Evolutionary conservation across 2,797 vertebrate species (phyloP).

Genomic region (Pteropus rufus): DNA sequence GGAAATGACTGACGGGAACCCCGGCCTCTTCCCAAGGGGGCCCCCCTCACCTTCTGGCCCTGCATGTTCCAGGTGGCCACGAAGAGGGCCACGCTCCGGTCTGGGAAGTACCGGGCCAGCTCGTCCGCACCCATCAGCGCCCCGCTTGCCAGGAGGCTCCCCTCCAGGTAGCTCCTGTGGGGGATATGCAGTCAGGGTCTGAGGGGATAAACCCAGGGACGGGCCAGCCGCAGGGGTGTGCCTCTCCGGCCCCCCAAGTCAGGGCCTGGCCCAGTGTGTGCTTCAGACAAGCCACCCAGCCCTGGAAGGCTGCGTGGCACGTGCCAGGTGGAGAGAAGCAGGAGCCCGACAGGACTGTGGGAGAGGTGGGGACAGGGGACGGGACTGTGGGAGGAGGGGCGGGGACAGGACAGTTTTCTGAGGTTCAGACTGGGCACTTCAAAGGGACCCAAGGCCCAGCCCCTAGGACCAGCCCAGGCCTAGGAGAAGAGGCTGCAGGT

Average conservation of each 20-base stretch:
- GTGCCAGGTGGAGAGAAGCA: not conserved
- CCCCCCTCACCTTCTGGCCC: constrained; percentile 89
- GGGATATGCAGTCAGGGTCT: not conserved
- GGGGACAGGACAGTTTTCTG: rapidly evolving
- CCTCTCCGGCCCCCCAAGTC: not conserved
- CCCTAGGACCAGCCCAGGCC: not conserved
- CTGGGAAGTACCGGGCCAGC: constrained; percentile 94
- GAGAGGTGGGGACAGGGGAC: too few species aligned
- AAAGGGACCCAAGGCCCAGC: rapidly evolving
- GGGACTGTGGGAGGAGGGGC: not conserved
- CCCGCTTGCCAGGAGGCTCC: constrained; percentile 92
- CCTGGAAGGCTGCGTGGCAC: not conserved
- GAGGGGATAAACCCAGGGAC: rapidly evolving
- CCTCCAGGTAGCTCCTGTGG: constrained; percentile 95
- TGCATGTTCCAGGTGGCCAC: constrained; percentile 99
- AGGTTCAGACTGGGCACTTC: rapidly evolving
- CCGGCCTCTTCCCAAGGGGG: rapidly evolving
- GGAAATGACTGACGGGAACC: not conserved
- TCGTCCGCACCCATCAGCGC: constrained; percentile 96
- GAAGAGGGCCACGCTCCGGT: constrained; percentile 90
- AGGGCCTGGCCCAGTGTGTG: not conserved
- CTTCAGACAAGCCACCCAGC: rapidly evolving
- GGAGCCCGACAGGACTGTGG: not conserved
- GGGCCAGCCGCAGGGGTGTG: not conserved
- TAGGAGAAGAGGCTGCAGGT: not conserved